Percentiles rank a stretch among this genome's conserved stretches.
These are phyloP conservation scores for Tetanocera ferruginea DNA, from an alignment of 2,888 invertebrate species.

Conservation along the genomic window DNA sequence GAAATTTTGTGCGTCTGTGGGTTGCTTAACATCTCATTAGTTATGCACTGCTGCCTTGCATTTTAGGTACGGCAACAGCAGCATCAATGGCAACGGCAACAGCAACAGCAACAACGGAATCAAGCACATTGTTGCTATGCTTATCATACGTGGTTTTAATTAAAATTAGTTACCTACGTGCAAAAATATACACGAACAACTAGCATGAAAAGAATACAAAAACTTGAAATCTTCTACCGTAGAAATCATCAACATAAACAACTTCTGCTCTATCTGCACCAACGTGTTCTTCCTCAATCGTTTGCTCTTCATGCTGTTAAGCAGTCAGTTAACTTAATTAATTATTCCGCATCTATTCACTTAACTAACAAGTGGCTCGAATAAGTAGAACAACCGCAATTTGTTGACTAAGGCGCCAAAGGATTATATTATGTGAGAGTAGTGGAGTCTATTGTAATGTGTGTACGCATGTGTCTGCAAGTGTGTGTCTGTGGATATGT, in stretches of 20 bases:
- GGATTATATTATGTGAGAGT: not conserved
- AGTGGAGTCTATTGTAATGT: too few species aligned
- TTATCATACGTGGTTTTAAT: too few species aligned
- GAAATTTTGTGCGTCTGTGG: not conserved
- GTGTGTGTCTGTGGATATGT: too few species aligned
- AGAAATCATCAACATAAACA: not conserved
- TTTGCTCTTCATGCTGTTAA: not conserved
- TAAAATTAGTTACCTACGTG: too few species aligned
- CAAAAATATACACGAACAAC: too few species aligned
- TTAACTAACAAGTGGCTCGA: not conserved
- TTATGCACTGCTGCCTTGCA: not conserved
- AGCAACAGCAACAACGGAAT: not conserved
- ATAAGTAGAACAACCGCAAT: too few species aligned
- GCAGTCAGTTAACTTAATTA: slow-evolving; percentile 9
- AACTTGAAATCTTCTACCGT: too few species aligned
- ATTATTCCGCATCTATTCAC: slow-evolving; percentile 1
- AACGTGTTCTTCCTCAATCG: not conserved
- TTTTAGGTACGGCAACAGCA: not conserved
- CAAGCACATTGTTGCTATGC: too few species aligned
- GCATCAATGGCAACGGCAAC: not conserved
- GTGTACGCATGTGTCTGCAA: too few species aligned
- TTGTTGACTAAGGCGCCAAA: not conserved
- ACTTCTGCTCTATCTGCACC: not conserved
- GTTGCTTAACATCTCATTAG: not conserved
- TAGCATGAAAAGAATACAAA: too few species aligned